A percentile compares a stretch with the other conserved stretches of the same genome.
Conservation (phyloP, 2,888 invertebrate species). For the Archaeoteleia sp. region DNA sequence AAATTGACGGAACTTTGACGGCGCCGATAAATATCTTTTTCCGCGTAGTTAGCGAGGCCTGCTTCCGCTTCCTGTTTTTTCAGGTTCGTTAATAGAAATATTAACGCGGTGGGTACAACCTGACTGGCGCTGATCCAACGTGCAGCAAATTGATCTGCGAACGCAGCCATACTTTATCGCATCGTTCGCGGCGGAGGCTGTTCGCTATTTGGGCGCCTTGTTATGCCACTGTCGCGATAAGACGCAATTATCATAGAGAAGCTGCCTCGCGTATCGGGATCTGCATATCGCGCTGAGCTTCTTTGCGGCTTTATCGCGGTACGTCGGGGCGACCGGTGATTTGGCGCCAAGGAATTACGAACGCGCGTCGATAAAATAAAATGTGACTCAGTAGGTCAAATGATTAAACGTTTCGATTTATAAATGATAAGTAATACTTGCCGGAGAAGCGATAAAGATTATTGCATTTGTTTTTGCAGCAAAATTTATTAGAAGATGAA, state of each 20-base stretch:
- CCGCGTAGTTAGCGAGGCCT: neutral
- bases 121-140: constrained; percentile 9
- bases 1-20: neutral
- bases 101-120: neutral
- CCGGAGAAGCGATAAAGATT: too few relatives aligned
- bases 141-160: constrained; percentile 4
- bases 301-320: neutral
- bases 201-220: constrained; percentile 34
- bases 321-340: neutral
- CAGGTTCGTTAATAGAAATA: constrained; percentile 5
- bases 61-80: constrained; percentile 16
- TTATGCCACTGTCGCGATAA: neutral
- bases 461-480: too few relatives aligned
- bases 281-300: neutral
- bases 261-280: constrained; percentile 1
- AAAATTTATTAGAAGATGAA: too few relatives aligned
- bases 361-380: neutral
- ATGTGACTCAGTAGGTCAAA: too few relatives aligned
- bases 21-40: neutral
- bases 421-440: too few relatives aligned
- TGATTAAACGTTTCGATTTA: neutral
- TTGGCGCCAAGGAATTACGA: constrained; percentile 2
- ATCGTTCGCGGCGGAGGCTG: neutral
- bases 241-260: constrained; percentile 7
- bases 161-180: constrained; percentile 9